Conservation (phyloP, 2,888 invertebrate genomes). For the Volucella inanis region DNA sequence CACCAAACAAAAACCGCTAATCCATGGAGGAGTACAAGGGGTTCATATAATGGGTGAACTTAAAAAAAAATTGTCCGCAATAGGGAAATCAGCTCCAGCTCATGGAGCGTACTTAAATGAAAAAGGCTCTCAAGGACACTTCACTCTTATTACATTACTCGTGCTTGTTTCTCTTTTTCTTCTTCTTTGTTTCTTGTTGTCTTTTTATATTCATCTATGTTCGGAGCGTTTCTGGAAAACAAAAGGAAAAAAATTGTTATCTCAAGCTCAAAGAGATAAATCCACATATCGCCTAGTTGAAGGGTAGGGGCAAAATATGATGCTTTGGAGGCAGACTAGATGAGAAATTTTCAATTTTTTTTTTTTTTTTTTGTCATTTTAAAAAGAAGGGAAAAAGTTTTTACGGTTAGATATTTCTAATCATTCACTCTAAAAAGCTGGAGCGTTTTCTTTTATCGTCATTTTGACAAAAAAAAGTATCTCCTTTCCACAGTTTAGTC, state of each 20-base stretch:
- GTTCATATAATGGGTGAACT: constrained; percentile 8
- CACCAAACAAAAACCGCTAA: constrained; percentile 28
- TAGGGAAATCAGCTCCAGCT: constrained; percentile 13
- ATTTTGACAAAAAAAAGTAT: too few relatives aligned
- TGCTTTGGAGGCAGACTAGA: neutral
- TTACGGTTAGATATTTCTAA: too few relatives aligned
- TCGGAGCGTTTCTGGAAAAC: neutral
- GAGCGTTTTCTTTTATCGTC: too few relatives aligned
- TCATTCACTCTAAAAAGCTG: too few relatives aligned
- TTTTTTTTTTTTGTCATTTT: neutral
- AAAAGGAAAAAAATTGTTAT: neutral
- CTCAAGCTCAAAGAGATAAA: constrained; percentile 18
- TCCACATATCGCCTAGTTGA: constrained; percentile 48
- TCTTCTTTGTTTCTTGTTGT: constrained; percentile 7
- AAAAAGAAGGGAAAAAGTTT: neutral
- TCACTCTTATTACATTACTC: constrained; percentile 28
- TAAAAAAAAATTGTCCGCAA: constrained; percentile 16
- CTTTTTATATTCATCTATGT: too few relatives aligned
- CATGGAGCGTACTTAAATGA: constrained; percentile 36
- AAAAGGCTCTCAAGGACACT: constrained; percentile 38
- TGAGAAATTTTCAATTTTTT: neutral
- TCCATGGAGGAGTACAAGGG: constrained; percentile 10
- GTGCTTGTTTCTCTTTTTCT: neutral
- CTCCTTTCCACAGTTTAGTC: too few relatives aligned
- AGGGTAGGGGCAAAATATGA: constrained; percentile 1